Percentiles rank a stretch among this genome's conserved stretches.
These are phyloP conservation scores for Melitaea cinxia DNA, from an alignment of 1,140 invertebrate species.

Conservation along the genomic window DNA sequence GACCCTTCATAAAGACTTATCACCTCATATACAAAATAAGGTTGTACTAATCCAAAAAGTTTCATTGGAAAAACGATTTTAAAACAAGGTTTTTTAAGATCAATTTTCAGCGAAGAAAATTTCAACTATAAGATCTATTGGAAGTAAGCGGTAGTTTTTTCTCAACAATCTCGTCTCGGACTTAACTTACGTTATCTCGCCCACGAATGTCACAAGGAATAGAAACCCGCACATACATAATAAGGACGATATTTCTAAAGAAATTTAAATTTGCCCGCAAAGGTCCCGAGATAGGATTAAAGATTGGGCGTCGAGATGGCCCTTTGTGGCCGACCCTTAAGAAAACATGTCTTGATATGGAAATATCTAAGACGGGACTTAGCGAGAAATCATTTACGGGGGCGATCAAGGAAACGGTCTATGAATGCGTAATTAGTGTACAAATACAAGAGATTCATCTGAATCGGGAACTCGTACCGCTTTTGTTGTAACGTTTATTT, in stretches of 20 bases:
- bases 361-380: conserved; percentile 74
- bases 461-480: conserved; percentile 42
- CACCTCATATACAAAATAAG: conserved; percentile 81
- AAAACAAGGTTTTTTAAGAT: conserved; percentile 49
- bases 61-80: conserved; percentile 52
- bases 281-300: conserved; percentile 82
- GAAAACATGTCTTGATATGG: conserved; percentile 81
- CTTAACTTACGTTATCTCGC: conserved; percentile 81
- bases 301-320: conserved; percentile 79
- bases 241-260: conserved; percentile 82
- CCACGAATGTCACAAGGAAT: conserved; percentile 78
- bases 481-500: conserved; percentile 62
- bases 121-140: conserved; percentile 63
- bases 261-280: conserved; percentile 82
- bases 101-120: conserved; percentile 50
- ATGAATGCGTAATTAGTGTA: conserved; percentile 67
- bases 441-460: conserved; percentile 48
- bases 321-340: conserved; percentile 79
- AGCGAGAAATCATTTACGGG: conserved; percentile 75
- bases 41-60: conserved; percentile 70
- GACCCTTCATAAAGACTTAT: conserved; percentile 82
- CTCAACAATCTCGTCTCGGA: conserved; percentile 80
- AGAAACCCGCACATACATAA: conserved; percentile 81
- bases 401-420: conserved; percentile 67
- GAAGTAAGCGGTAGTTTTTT: conserved; percentile 79